Evolutionary conservation across 2,888 invertebrate genomes (phyloP).

Genomic region (Lepidochitona cinerea): DNA sequence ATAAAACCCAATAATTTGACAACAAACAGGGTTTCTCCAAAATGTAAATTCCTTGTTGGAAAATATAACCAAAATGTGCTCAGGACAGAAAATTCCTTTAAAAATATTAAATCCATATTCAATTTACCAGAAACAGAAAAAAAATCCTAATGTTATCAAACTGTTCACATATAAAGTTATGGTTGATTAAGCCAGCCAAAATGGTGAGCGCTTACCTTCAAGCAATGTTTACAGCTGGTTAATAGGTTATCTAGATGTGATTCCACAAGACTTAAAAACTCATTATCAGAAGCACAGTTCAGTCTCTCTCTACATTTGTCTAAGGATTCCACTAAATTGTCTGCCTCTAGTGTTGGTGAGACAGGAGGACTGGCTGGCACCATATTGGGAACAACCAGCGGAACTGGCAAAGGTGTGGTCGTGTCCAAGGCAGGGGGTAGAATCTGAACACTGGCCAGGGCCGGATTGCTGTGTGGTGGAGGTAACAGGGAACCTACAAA

Average conservation of each 20-base stretch:
- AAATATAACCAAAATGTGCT: too few relatives aligned
- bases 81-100: too few relatives aligned
- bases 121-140: too few relatives aligned
- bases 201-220: not conserved
- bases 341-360: not conserved
- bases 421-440: slow-evolving; percentile 49
- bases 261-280: not conserved
- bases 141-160: too few relatives aligned
- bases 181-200: too few relatives aligned
- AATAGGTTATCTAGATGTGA: not conserved
- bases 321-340: not conserved
- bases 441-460: slow-evolving; percentile 40
- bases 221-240: not conserved
- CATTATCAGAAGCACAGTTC: not conserved
- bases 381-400: slow-evolving; percentile 44
- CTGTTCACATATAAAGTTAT: too few relatives aligned
- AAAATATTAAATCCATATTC: too few relatives aligned
- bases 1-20: too few relatives aligned
- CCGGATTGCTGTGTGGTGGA: slow-evolving; percentile 22
- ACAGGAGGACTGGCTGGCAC: not conserved
- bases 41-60: too few relatives aligned
- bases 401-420: slow-evolving; percentile 49
- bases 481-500: not conserved
- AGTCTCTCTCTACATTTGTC: not conserved
- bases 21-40: too few relatives aligned